phyloP scores from a whole-genome alignment of 2,797 vertebrate genomes.

The Pitangus sulphuratus region DNA sequence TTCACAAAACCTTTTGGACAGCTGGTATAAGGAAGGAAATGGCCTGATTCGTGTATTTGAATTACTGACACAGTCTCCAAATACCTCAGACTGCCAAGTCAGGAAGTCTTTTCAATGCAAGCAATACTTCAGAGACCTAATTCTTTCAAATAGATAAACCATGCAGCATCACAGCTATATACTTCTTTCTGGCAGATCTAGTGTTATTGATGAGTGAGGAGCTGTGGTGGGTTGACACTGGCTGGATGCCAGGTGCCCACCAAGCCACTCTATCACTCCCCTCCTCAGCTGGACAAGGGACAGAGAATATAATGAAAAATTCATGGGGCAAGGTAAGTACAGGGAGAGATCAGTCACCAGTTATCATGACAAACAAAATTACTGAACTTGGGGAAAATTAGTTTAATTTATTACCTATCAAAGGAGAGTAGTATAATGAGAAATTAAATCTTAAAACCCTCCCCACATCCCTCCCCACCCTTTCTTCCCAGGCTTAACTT shows the following conservation, averaged over 20 bases:
- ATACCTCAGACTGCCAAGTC: not conserved
- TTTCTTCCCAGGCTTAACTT: not conserved
- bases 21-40: not conserved
- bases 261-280: not conserved
- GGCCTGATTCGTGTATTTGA: not conserved
- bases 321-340: no score
- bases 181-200: not conserved
- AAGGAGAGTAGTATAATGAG: not conserved
- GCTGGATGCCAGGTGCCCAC: not conserved
- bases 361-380: not conserved
- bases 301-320: not conserved
- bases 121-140: not conserved
- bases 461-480: no score
- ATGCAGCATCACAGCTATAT: not conserved
- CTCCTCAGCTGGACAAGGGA: not conserved
- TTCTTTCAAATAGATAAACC: not conserved
- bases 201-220: not conserved
- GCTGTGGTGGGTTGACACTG: not conserved
- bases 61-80: not conserved
- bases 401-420: not conserved
- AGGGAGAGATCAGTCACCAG: not conserved
- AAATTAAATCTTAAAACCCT: not conserved
- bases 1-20: conserved; percentile 10
- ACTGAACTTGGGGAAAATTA: not conserved
- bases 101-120: conserved; percentile 16